Percentiles rank a stretch among this genome's conserved stretches.
Conservation (phyloP, 1,140 invertebrate genomes). For the Nasonia longicornis region DNA sequence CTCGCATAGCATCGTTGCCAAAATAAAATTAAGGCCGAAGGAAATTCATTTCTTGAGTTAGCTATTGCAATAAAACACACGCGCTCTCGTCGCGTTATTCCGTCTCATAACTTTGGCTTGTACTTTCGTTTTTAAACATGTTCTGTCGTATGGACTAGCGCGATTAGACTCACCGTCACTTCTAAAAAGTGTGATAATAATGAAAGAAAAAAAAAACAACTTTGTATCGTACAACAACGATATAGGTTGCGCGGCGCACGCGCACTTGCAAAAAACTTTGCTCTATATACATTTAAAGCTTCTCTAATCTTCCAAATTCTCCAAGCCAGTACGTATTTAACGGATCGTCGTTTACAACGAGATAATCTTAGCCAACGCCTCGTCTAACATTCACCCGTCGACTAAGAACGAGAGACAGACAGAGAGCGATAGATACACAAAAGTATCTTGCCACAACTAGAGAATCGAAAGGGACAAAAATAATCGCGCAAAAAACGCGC, state of each 20-base stretch:
- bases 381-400: neutral
- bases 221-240: neutral
- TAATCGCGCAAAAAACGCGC: neutral
- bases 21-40: neutral
- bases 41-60: neutral
- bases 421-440: neutral
- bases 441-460: neutral
- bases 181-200: neutral
- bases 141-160: neutral
- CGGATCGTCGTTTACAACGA: neutral
- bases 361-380: neutral
- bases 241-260: neutral
- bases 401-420: neutral
- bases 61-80: neutral
- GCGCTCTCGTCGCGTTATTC: neutral
- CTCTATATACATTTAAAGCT: slow-evolving; percentile 20
- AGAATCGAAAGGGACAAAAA: neutral
- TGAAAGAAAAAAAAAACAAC: neutral
- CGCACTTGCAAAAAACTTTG: neutral
- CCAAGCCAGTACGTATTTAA: neutral
- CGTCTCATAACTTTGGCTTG: slow-evolving; percentile 4
- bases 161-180: neutral
- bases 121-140: slow-evolving; percentile 12
- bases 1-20: neutral
- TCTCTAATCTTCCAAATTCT: neutral